Evolutionary conservation across 2,888 invertebrate species (phyloP), one percentile per base, ranked within the genome.

Genomic region (Eupithecia vulgata): DNA sequence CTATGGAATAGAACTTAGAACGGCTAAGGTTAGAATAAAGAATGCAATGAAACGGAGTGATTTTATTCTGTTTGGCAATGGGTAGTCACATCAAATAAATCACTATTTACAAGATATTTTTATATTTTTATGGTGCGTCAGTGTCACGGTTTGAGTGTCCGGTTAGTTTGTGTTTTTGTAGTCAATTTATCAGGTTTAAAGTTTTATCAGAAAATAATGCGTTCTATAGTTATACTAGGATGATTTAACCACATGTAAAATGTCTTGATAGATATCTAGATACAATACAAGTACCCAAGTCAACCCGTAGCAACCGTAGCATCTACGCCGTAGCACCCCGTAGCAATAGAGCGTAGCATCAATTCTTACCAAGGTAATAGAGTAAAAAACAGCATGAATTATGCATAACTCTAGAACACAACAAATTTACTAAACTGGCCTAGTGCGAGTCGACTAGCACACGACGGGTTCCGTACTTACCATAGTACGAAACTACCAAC

Each of bases 271-370:
- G 30, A 4, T 30, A 30, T n/a, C n/a, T n/a, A n/a, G n/a, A n/a
- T n/a, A 30, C 4, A 3, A 30, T 30, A 30, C 30, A 30, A 30
- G 10, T 52, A 48, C n/a, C n/a, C 8, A 21, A 21, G 0, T 17
- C 21, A 21, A n/a, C n/a, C 21, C 59, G 35, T 52, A 48, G n/a
- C 30, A 3, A 30, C 30, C 30, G 30, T 4, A 1, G n/a, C 40
- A 8, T 37, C 70, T 65, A 70, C 65, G 70, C 40, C 65, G 65
- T 70, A 70, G 70, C 64, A 12, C 15, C 37, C 42, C 64, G 70
- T 70, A 70, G 52, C 40, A 7, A 25, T 30, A 7, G 15, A 30
- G 59, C 57, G 35, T 37, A n/a, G n/a, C 10, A n/a, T n/a, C 40
- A 12, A 37, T 35, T 35, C 12, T 7, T n/a, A 37, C n/a, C 37